Evolutionary conservation across 2,888 invertebrate genomes (phyloP), one percentile per base, ranked within the genome.

Genomic region (Campaea margaritaria): DNA sequence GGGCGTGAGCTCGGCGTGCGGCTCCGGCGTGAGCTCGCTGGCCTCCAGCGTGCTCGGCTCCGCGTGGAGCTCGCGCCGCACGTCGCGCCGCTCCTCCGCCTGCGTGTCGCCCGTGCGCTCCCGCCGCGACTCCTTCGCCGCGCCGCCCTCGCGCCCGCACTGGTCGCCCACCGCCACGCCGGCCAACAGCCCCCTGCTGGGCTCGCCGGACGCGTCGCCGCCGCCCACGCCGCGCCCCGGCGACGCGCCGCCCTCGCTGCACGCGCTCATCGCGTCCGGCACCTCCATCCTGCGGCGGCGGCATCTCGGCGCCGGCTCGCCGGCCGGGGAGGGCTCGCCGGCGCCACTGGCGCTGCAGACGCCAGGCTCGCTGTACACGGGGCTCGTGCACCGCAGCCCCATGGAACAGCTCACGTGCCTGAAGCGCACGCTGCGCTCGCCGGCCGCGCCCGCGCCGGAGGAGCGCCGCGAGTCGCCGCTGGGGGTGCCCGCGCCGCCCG

Each of bases 91-190:
- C 79, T 72, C 93, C 67, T 86, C 94, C 79, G 79, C 94, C 80
- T 85, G 85, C 61, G 89, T 80, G 16, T 92, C 92, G 49, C 94
- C 94, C 31, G 91, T 91, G 54, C 89, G 95, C 51, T 97, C 96
- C 58, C 93, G 97, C 14, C 94, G 96, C 59, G 97, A 96, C 77
- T 97, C 97, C 1, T 95, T 96, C 66, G 96, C 95, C 56, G 96
- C 96, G 13, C 75, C 69, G 95, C 96, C 77, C 31, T 7, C 31
- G 31, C 31, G 31, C 14, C 39, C 34, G 28, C 95, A 93, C 77
- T 97, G 94, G 83, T 94, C 96, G 8, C 96, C 97, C 3, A 97
- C 97, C 0, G 97, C 97, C 8, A 97, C 97, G 7, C 97, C 97
- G 0, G 96, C 96, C 78, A 97, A 97, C 84, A 97, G 96, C 78